These are phyloP conservation scores for Diogma glabrata DNA, from an alignment of 2,888 invertebrate genomes.

Conservation along the genomic window DNA sequence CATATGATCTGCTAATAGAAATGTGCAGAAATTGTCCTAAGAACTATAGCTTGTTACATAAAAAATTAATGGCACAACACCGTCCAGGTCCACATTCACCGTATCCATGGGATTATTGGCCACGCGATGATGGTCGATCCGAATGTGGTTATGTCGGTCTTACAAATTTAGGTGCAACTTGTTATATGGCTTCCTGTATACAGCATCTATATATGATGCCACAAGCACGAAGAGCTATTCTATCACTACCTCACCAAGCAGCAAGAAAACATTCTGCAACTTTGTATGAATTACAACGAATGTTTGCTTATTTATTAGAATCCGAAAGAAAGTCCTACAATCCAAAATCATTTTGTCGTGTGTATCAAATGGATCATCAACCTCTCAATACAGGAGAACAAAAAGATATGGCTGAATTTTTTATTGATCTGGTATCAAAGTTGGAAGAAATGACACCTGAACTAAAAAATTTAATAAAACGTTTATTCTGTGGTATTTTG, in stretches of 20 bases:
- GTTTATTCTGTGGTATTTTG: constrained; percentile 82
- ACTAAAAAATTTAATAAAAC: constrained; percentile 78
- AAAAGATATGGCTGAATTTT: constrained; percentile 97
- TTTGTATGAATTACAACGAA: constrained; percentile 76
- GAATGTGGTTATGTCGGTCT: constrained; percentile 92
- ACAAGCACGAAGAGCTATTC: constrained; percentile 72
- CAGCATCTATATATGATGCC: constrained; percentile 98
- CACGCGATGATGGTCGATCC: constrained; percentile 86
- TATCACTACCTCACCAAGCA: constrained; percentile 60
- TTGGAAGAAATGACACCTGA: constrained; percentile 92
- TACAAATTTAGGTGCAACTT: constrained; percentile 90
- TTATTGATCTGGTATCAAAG: constrained; percentile 91
- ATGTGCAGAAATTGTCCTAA: constrained; percentile 72
- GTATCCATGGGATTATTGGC: constrained; percentile 98
- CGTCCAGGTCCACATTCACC: constrained; percentile 70
- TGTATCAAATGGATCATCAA: constrained; percentile 95
- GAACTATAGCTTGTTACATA: constrained; percentile 75
- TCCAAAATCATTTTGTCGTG: constrained; percentile 88
- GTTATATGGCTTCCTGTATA: constrained; percentile 96
- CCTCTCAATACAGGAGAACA: constrained; percentile 92
- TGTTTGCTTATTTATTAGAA: constrained; percentile 91
- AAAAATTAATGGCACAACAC: constrained; percentile 75
- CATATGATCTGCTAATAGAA: constrained; percentile 84
- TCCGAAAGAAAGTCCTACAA: constrained; percentile 93
- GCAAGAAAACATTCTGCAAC: constrained; percentile 72